Conservation (phyloP, 2,888 invertebrate species). For the Tromatobia lineatoria region DNA sequence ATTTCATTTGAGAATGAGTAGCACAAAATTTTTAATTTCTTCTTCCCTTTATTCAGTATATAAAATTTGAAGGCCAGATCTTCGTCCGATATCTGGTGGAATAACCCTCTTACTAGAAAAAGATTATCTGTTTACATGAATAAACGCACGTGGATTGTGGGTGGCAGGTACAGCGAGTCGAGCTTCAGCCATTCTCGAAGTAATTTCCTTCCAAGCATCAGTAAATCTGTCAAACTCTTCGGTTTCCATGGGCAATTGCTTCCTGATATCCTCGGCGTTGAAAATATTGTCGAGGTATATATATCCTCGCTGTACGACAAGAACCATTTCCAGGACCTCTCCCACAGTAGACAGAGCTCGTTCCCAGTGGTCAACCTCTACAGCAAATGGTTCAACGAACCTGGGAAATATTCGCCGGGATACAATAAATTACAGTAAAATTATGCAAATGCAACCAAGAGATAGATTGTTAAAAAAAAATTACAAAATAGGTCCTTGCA, state of each 20-base stretch:
- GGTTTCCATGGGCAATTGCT: constrained; percentile 92
- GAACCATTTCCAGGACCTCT: constrained; percentile 92
- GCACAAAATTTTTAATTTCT: no score
- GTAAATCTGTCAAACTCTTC: constrained; percentile 91
- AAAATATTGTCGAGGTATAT: constrained; percentile 96
- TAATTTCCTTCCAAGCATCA: constrained; percentile 79
- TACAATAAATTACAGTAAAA: constrained; percentile 13
- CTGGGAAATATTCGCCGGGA: constrained; percentile 79
- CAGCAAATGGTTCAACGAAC: constrained; percentile 94
- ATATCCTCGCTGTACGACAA: constrained; percentile 95
- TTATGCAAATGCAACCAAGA: not conserved
- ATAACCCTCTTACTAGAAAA: not conserved
- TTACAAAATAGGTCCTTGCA: no score
- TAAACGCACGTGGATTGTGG: constrained; percentile 84
- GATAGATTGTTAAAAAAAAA: no score
- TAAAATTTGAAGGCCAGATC: no score
- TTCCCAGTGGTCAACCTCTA: constrained; percentile 95
- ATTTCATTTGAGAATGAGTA: no score
- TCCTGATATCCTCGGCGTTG: constrained; percentile 94
- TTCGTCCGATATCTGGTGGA: no score
- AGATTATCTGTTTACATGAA: not conserved
- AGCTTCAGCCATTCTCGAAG: constrained; percentile 76
- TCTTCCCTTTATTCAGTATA: no score
- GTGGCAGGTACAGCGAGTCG: constrained; percentile 77
- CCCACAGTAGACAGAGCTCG: constrained; percentile 92